Evolutionary conservation across 2,797 vertebrate genomes (phyloP).

Genomic region (Danio aesculapii): DNA sequence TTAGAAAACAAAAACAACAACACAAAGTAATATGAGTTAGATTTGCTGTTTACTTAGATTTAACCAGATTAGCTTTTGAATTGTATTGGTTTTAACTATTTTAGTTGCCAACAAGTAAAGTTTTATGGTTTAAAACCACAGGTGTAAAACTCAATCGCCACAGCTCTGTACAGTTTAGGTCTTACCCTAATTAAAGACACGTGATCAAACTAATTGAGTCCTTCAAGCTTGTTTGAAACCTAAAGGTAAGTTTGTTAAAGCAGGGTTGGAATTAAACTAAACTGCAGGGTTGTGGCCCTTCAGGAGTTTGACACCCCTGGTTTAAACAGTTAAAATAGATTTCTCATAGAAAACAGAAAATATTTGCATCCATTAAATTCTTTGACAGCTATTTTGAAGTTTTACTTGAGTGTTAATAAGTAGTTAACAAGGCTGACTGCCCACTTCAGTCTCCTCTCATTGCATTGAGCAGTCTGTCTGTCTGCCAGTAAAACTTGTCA

Average conservation of each 20-base stretch:
- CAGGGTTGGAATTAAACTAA: too few species aligned
- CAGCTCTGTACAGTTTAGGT: too few species aligned
- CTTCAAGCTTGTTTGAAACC: too few species aligned
- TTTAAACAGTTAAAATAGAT: too few species aligned
- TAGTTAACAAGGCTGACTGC: conserved; percentile 11
- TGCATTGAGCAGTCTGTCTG: conserved; percentile 3
- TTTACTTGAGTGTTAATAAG: conserved; percentile 7
- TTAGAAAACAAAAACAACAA: background rate
- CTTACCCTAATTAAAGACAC: too few species aligned
- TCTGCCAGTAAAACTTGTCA: conserved; percentile 3
- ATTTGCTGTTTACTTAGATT: background rate
- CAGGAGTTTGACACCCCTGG: too few species aligned
- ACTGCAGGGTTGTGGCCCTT: too few species aligned
- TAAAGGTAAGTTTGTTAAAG: too few species aligned
- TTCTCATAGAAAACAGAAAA: background rate
- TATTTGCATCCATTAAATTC: background rate
- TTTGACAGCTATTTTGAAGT: too few species aligned
- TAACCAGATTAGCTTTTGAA: background rate
- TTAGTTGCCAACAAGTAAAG: background rate
- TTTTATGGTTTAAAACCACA: background rate
- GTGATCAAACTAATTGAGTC: too few species aligned
- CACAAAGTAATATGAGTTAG: background rate
- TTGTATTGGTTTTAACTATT: background rate
- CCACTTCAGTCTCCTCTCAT: conserved; percentile 14
- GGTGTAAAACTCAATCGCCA: too few species aligned